Evolutionary conservation across 2,888 invertebrate species (phyloP), one percentile per base, ranked within the genome.

Genomic region (Lepetodrilus schrolli): DNA sequence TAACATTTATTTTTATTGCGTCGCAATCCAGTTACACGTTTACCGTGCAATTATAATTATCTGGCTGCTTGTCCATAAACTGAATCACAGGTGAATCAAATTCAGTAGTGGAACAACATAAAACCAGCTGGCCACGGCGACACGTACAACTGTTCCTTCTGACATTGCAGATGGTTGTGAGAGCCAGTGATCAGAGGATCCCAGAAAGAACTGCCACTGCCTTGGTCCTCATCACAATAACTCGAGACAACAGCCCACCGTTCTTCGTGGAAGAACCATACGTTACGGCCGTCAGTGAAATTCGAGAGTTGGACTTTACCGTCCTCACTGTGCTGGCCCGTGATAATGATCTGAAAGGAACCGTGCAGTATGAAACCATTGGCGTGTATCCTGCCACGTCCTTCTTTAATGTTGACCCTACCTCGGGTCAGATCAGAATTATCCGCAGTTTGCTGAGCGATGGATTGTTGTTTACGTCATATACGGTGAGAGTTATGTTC

Each of bases 381-480:
- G 84, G 84, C 7, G 82, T 83, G 72, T 78, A 80, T 21, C 82
- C 80, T 1, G 81, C 82, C 8, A 78, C 81, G 20, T 79, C 80
- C 47, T 83, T 81, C 74, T 85, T 85, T 78, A 70, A 73, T 3
- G 78, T 85, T 36, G 75, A 83, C 65, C 30, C 69, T 0, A 37
- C 70, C 21, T 80, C 81, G 23, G 84, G 83, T 7, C 65, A 70
- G 1, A 73, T 85, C 23, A 73, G 51, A n/a, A 75, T 87, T 8
- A 74, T 51, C 17, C 74, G 79, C 13, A 78, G 78, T 20, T 74
- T 84, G 36, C 76, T 75, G 72, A 78, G 80, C 47, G 84, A 84
- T 72, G 74, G 77, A 13, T 65, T 83, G 34, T 79, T 76, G 4
- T 72, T 80, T 13, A 78, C 76, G n/a, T 66, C 68, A 0, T 84